These are phyloP conservation scores for Dicrostonyx torquatus DNA, from an alignment of 2,797 vertebrate genomes.

Conservation along the genomic window DNA sequence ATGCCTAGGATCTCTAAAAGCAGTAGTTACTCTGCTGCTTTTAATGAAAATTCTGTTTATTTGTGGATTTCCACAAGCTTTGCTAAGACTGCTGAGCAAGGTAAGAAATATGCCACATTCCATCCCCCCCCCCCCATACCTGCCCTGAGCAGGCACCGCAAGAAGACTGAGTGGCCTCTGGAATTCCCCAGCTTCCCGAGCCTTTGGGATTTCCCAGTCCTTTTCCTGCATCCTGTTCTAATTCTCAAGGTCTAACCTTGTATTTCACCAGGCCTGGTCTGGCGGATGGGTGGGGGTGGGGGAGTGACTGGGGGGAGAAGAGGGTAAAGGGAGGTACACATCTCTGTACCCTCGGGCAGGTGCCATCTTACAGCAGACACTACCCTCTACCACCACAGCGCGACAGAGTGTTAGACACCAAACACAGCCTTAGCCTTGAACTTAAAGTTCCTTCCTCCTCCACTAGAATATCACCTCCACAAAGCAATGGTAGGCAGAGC, in stretches of 20 bases:
- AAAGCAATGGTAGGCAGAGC: not conserved
- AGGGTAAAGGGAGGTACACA: not conserved
- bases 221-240: not conserved
- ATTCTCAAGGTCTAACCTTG: not conserved
- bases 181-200: constrained; percentile 4
- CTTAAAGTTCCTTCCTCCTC: not conserved
- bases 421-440: not conserved
- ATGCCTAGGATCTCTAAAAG: not conserved
- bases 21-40: not conserved
- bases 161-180: not conserved
- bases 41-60: not conserved
- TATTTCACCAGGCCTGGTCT: not conserved
- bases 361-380: not conserved
- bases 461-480: not conserved
- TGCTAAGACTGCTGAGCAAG: not conserved
- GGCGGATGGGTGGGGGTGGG: too few species aligned
- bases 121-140: not conserved
- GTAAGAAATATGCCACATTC: not conserved
- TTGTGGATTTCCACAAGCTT: not conserved
- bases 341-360: too few species aligned
- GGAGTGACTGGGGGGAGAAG: fast-evolving
- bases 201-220: constrained; percentile 32
- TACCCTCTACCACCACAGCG: not conserved
- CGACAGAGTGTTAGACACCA: not conserved
- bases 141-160: not conserved